Percentiles rank a stretch among this genome's conserved stretches.
Conservation (phyloP, 2,113 vertebrate species). For the Columba janthina region DNA sequence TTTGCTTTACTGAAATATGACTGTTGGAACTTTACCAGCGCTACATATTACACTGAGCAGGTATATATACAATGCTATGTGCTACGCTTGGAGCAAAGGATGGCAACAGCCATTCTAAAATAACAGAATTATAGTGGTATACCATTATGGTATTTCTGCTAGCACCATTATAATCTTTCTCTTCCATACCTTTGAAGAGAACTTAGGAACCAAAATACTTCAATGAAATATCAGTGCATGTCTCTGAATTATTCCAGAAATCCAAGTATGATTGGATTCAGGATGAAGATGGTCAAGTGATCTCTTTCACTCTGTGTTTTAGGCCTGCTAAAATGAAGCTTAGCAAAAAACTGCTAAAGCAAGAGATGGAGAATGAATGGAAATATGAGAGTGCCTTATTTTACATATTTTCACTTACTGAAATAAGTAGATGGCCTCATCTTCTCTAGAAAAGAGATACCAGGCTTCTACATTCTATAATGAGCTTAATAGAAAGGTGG, state of each 20-base stretch:
- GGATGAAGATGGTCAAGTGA: background rate
- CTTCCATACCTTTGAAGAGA: background rate
- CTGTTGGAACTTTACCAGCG: background rate
- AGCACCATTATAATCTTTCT: background rate
- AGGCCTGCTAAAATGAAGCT: background rate
- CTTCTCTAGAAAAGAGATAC: background rate
- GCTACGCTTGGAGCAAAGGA: background rate
- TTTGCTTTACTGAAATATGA: background rate
- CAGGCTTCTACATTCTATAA: background rate
- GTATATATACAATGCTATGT: background rate
- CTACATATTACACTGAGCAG: background rate
- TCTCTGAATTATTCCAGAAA: background rate
- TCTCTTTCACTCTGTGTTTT: background rate
- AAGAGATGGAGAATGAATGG: background rate
- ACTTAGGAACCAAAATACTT: background rate
- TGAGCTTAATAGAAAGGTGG: background rate
- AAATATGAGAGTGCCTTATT: background rate
- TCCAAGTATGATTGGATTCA: background rate
- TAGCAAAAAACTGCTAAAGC: background rate
- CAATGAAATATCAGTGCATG: background rate
- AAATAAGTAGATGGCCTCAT: background rate
- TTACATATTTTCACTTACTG: background rate
- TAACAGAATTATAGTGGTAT: background rate
- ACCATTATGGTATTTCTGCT: background rate
- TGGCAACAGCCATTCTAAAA: background rate